Conservation (phyloP, 1,140 invertebrate genomes). For the Eciton burchellii region DNA sequence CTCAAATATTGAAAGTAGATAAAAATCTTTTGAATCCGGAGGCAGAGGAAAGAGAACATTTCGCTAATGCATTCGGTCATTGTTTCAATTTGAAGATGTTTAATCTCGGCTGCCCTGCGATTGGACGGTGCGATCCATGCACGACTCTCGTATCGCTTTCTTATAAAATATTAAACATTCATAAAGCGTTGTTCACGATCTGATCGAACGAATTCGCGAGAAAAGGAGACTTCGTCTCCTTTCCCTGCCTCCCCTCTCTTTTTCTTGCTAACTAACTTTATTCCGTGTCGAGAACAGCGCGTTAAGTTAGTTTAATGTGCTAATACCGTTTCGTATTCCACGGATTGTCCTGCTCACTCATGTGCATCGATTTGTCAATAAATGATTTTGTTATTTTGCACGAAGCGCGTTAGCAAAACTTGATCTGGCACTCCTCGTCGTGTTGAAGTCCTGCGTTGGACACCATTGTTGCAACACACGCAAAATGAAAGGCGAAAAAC, state of each 20-base stretch:
- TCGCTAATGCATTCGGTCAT: not conserved
- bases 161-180: not conserved
- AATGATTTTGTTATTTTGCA: slow-evolving; percentile 73
- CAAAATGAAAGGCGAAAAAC: not conserved
- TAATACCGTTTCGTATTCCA: slow-evolving; percentile 55
- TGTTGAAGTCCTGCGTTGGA: not conserved
- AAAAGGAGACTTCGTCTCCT: too few species aligned
- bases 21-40: slow-evolving; percentile 4
- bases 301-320: slow-evolving; percentile 14
- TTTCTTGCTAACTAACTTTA: slow-evolving; percentile 2
- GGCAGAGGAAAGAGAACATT: slow-evolving; percentile 21
- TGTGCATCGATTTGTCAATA: slow-evolving; percentile 79
- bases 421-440: slow-evolving; percentile 27
- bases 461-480: not conserved
- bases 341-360: slow-evolving; percentile 66
- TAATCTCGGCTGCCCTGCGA: not conserved
- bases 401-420: slow-evolving; percentile 67
- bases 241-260: too few species aligned
- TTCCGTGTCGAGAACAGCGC: slow-evolving; percentile 45
- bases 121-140: not conserved
- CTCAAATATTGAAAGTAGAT: slow-evolving; percentile 47
- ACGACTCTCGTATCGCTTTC: not conserved
- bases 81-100: slow-evolving; percentile 11
- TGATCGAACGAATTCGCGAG: not conserved
- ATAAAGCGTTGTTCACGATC: not conserved